Evolutionary conservation across 1,140 invertebrate genomes (phyloP).

Genomic region (Wasmannia auropunctata): DNA sequence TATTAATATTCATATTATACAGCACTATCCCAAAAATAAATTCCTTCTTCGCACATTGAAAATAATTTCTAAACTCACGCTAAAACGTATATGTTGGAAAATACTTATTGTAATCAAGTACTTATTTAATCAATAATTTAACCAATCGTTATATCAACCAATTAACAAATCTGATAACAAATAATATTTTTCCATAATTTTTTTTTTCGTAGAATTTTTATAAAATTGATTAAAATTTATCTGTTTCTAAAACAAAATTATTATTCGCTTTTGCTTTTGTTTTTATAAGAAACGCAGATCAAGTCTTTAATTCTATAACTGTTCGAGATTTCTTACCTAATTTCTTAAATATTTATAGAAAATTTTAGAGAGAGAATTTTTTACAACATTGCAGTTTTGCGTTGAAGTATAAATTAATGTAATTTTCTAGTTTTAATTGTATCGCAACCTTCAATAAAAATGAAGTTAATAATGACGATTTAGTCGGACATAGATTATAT

Average conservation of each 20-base stretch:
- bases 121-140: neutral
- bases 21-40: constrained; percentile 27
- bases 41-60: neutral
- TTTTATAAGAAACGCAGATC: neutral
- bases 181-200: neutral
- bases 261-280: neutral
- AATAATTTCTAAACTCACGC: neutral
- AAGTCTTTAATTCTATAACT: neutral
- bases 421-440: neutral
- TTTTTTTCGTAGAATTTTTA: neutral
- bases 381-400: neutral
- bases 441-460: neutral
- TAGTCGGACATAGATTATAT: constrained; percentile 11
- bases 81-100: too few species aligned
- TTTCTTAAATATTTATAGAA: constrained; percentile 1
- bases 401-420: neutral
- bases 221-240: neutral
- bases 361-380: neutral
- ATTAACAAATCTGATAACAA: neutral
- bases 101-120: neutral
- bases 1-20: constrained; percentile 22
- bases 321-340: neutral
- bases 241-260: neutral
- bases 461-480: neutral
- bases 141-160: neutral